Percentiles rank a stretch among this genome's conserved stretches.
Evolutionary conservation across 2,888 invertebrate genomes (phyloP).

Genomic region (Anoplius nigerrimus): DNA sequence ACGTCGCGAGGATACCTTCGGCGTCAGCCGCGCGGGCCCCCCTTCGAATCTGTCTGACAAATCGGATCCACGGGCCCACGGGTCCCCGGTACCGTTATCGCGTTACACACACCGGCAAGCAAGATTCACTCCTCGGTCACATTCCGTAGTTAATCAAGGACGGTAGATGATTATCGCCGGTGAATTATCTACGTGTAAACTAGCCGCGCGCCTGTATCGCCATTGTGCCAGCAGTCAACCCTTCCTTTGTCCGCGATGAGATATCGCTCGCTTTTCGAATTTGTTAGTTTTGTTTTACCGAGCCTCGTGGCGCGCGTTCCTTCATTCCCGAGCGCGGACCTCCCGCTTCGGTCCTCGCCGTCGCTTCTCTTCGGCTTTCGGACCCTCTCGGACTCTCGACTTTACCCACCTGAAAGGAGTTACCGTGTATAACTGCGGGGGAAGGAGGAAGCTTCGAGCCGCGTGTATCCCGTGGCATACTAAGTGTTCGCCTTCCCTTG

Average conservation of each 20-base stretch:
- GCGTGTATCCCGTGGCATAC: constrained; percentile 40
- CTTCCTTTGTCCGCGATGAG: constrained; percentile 60
- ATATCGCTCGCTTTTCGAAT: constrained; percentile 54
- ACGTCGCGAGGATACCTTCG: no score
- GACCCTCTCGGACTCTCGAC: no score
- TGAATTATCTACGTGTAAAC: constrained; percentile 65
- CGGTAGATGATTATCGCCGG: constrained; percentile 55
- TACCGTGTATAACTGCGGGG: constrained; percentile 21
- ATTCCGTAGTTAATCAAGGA: constrained; percentile 51
- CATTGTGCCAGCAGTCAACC: constrained; percentile 60
- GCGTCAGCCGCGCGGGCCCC: background rate
- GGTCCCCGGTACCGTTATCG: constrained; percentile 23
- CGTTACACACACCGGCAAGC: constrained; percentile 22
- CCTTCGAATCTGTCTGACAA: constrained; percentile 17
- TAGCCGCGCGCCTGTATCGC: constrained; percentile 51
- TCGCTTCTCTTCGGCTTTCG: no score
- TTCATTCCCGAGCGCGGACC: constrained; percentile 35
- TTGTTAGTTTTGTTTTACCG: constrained; percentile 50
- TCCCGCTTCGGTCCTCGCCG: no score
- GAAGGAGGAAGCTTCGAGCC: constrained; percentile 33
- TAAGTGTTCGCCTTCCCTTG: constrained; percentile 32
- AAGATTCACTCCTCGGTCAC: constrained; percentile 31
- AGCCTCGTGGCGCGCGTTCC: constrained; percentile 39
- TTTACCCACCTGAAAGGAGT: constrained; percentile 26
- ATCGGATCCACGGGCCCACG: constrained; percentile 28